Evolutionary conservation across 2,797 vertebrate genomes (phyloP).

Genomic region (Steatocranus sp.): DNA sequence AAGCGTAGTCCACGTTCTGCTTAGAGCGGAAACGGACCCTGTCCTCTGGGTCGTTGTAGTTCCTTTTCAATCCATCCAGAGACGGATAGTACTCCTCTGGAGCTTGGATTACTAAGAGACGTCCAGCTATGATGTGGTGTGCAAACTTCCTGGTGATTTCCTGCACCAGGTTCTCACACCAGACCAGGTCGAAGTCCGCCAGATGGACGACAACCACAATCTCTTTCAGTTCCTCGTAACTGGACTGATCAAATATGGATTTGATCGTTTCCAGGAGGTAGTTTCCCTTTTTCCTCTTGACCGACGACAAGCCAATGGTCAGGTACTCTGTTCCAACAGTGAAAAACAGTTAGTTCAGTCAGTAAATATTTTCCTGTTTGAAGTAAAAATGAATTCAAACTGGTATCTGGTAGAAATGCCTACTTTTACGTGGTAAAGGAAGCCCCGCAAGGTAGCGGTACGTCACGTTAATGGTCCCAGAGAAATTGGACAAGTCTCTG

Average conservation of each 20-base stretch:
- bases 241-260: slow-evolving; percentile 98
- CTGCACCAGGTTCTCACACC: slow-evolving; percentile 90
- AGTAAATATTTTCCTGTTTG: neutral
- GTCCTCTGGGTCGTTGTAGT: slow-evolving; percentile 96
- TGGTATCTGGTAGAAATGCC: slow-evolving; percentile 37
- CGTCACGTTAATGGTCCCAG: slow-evolving; percentile 91
- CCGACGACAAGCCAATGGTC: slow-evolving; percentile 4
- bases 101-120: slow-evolving; percentile 91
- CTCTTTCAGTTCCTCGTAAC: slow-evolving; percentile 96
- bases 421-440: slow-evolving; percentile 89
- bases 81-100: slow-evolving; percentile 91
- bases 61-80: slow-evolving; percentile 93
- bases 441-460: slow-evolving; percentile 91
- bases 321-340: slow-evolving; percentile 11
- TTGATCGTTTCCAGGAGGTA: slow-evolving; percentile 98
- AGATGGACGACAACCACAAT: slow-evolving; percentile 95
- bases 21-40: slow-evolving; percentile 96
- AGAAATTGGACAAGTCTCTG: slow-evolving; percentile 91
- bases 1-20: slow-evolving; percentile 97
- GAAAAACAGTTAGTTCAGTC: slow-evolving; percentile 16
- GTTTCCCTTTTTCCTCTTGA: slow-evolving; percentile 83
- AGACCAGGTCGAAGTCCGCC: slow-evolving; percentile 89
- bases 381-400: neutral
- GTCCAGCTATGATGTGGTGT: slow-evolving; percentile 94
- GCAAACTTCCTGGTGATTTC: slow-evolving; percentile 96